Base-by-base conservation (phyloP, 1,140 invertebrate genomes). In the Homarus americanus region DNA sequence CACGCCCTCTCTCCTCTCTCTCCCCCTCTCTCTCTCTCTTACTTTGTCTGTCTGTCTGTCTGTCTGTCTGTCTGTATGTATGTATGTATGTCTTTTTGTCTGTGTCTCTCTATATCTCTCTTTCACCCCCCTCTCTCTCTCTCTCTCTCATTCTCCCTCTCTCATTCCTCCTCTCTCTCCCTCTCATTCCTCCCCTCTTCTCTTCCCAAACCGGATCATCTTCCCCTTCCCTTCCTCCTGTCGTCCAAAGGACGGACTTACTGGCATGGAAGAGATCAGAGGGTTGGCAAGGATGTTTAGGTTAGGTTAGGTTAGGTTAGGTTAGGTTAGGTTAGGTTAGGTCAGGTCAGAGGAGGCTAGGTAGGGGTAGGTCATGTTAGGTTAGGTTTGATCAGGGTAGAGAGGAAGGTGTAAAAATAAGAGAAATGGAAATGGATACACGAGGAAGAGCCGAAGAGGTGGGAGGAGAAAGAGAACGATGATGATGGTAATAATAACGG, bases 181-280 rank as follows among this genome's bases (percentile, higher is more conserved):
- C 83, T 32, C 36, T 63, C 40, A 15, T n/a, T 17, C 32, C n/a
- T 34, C 63, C n/a, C 38, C 66, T 73, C 36, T 28, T n/a, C 40
- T n/a, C 82, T 38, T 58, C 32, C 53, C 58, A 3, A 7, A 10
- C 63, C 17, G 5, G 24, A 0, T 63, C 24, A 10, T 41, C 5
- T 32, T 36, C 63, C 12, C 40, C 32, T n/a, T 34, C 40, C 38
- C 36, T 63, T 24, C 34, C 83, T 12, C 40, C 7, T 5, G 1
- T 28, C 24, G 63, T 69, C 63, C 32, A 28, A 69, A 69, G 28
- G 12, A 32, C 9, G 12, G 63, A 28, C 28, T 32, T 69, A 32
- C n/a, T 69, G 63, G 63, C 12, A 28, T 69, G 63, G 63, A 69
- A 69, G 63, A 69, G 63, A 69, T 32, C 63, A 69, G 63, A 4